phyloP scores from a whole-genome alignment of 2,888 invertebrate genomes.

The Amiota minor region DNA sequence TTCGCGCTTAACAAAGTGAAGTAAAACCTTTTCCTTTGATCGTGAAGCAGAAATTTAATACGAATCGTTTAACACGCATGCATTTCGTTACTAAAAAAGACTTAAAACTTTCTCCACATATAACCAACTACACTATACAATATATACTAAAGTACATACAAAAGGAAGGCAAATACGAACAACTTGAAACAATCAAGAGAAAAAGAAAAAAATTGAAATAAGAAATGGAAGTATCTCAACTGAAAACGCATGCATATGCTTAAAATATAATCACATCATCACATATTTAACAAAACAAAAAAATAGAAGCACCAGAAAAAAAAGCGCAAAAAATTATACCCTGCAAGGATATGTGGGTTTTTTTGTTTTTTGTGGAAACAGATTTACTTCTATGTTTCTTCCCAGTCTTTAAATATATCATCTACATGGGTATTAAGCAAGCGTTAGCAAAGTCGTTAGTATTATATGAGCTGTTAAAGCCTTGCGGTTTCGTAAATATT shows the following conservation, averaged over 20 bases:
- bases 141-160: too few relatives aligned
- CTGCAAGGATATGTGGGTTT: neutral
- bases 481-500: slow-evolving; percentile 11
- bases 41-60: slow-evolving; percentile 20
- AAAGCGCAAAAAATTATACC: neutral
- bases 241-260: slow-evolving; percentile 41
- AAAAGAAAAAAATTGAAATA: slow-evolving; percentile 26
- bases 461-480: neutral
- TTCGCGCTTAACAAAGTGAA: too few relatives aligned
- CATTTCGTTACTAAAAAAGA: slow-evolving; percentile 25
- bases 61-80: slow-evolving; percentile 23
- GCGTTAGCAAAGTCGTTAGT: slow-evolving; percentile 6
- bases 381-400: neutral
- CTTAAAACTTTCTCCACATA: neutral
- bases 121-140: too few relatives aligned
- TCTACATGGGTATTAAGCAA: neutral
- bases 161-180: too few relatives aligned
- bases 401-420: neutral
- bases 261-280: slow-evolving; percentile 49
- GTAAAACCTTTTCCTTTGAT: neutral
- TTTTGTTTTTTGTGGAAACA: neutral
- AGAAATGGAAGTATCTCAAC: slow-evolving; percentile 39
- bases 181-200: neutral
- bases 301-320: neutral
- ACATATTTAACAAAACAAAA: slow-evolving; percentile 3